phyloP scores from a whole-genome alignment of 2,888 invertebrate genomes.

The Harmothoe impar region DNA sequence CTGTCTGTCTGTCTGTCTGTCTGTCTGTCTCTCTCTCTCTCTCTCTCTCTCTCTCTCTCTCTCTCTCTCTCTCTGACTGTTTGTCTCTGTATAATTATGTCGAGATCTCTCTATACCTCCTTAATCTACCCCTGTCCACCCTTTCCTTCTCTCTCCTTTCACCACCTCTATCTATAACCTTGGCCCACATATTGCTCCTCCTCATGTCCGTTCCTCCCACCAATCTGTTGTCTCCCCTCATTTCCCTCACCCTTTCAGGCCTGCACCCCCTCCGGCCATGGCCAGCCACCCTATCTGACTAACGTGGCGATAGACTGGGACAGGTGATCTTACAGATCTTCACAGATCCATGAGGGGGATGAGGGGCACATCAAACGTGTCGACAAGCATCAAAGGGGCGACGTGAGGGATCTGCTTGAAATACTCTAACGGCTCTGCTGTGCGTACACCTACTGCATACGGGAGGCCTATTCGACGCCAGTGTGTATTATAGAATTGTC shows the following conservation, averaged over 20 bases:
- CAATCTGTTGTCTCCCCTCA: not conserved
- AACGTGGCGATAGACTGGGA: not conserved
- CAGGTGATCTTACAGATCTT: not conserved
- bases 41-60: too few species aligned
- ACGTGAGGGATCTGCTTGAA: not conserved
- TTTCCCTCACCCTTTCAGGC: not conserved
- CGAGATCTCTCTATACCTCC: too few species aligned
- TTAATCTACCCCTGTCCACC: too few species aligned
- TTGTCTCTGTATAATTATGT: too few species aligned
- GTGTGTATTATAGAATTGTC: not conserved
- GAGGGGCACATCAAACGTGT: not conserved
- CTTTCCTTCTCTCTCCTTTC: not conserved
- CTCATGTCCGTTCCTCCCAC: too few species aligned
- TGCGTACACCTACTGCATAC: not conserved
- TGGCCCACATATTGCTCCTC: not conserved
- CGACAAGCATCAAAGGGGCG: not conserved
- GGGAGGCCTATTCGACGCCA: not conserved
- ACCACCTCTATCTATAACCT: not conserved
- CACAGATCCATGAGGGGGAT: not conserved
- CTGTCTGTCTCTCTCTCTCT: too few species aligned
- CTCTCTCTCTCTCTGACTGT: too few species aligned
- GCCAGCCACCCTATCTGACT: not conserved
- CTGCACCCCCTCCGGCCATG: not conserved
- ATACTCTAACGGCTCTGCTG: not conserved
- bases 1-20: too few species aligned